Base-by-base conservation (phyloP, 92 coral and sea anemone genomes). In the Virgularia gustaviana region DNA sequence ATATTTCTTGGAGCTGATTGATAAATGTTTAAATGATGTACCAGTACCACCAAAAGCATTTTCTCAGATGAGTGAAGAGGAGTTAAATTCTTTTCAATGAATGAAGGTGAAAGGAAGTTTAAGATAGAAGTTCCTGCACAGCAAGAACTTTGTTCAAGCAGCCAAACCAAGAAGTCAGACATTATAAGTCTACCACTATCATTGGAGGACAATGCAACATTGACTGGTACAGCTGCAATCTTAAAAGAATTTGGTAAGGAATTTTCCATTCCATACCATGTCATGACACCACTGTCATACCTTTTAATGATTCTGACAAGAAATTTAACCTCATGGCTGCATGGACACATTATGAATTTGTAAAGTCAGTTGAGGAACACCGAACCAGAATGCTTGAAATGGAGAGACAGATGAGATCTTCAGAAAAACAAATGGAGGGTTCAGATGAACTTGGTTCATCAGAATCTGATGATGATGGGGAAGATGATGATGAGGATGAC, bases 21-120 rank as follows among this genome's bases (percentile, higher is more conserved):
- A 49, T 2, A 9, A 15, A 2, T 11, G 57, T 4, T 43, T 77
- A 12, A 77, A 77, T 67, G 10, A 39, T 41, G 57, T 68, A 1
- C 81, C 81, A 24, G 32, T 63, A 31, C 56, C 39, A 6, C 47
- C 77, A 12, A 45, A 67, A 49, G 49, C 63, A 1, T 38, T 77
- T 25, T 28, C 18, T 11, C 51, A 77, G 11, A 77, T 77, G 81
- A 33, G 41, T 31, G 81, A 77, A 32, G n/a, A 24, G 12, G 65
- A 68, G 24, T 49, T 77, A 2, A 51, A 77, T 39, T 24, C 82
- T 0, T 77, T 5, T 28, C 4, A 23, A 10, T 2, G 3, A 18
- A 5, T 25, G 63, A 15, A 3, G 2, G 6, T 9, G 63, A 25
- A 11, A 25, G n/a, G 9, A 13, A 13, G 22, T 56, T 13, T 56